Base-by-base conservation (phyloP, 2,113 vertebrate species). In the Scophthalmus maximus region DNA sequence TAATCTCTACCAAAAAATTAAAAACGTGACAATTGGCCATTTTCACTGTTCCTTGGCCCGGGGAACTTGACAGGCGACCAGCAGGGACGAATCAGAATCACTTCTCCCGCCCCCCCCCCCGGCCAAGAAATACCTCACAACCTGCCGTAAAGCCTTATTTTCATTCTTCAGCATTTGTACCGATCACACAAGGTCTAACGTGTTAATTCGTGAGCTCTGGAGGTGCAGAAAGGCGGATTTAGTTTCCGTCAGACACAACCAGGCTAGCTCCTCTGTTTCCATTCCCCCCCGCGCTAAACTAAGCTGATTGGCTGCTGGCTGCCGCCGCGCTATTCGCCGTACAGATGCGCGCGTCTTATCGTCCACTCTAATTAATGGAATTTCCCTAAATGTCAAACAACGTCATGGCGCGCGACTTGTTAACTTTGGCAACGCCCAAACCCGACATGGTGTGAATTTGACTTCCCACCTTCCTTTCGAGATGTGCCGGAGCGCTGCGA, bases 61-160 rank as follows among this genome's bases (percentile, higher is more conserved):
- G 18, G 15, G 55, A 1, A 14, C 5, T 34, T 56, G 53, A 32
- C 17, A 29, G 52, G 29, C 51, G 12, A 30, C 51, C 7, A 29
- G 25, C 26, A 53, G 15, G 9, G 51, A n/a, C 47, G 8, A 20
- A 32, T 9, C 29, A 56, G 14, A 57, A 20, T 38, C 36, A 36
- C 32, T 36, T n/a, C 55, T 57, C n/a, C 32, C 3, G 2, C 10
- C 8, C n/a, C n/a, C n/a, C n/a, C n/a, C n/a, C n/a, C n/a, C n/a
- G n/a, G 32, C 55, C 55, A 57, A 57, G 30, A 57, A 57, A 57
- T 22, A 38, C 36, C 55, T 57, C n/a, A 57, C 12, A 57, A 57
- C 55, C 55, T 3, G 38, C 12, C 8, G 12, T 8, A 59, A 40
- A 38, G 32, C 6, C 18, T 47, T 46, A 40, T 47, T 44, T 30